Base-by-base conservation (phyloP, 2,888 invertebrate species). In the Hypomecis atomaria region DNA sequence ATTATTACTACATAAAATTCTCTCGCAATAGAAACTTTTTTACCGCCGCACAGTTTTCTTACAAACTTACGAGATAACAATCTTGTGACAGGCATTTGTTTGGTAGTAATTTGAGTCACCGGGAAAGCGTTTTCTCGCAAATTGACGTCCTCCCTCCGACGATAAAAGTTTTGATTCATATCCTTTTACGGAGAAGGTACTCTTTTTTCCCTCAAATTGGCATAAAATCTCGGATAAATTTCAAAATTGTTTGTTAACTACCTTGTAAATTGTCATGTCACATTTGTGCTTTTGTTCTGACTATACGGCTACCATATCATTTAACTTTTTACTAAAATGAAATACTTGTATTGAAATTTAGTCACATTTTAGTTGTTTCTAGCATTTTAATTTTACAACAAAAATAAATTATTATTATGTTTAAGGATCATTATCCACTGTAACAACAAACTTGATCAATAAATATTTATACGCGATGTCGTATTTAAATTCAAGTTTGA, bases 151-250 rank as follows among this genome's bases (percentile, higher is more conserved):
- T 84, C 85, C 78, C 78, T 81, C 78, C 74, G 79, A 73, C 80
- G 76, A 81, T 78, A 84, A 87, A 90, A 90, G 82, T 89, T 88
- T 87, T 84, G 82, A 84, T 85, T 88, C 78, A 83, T 82, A 78
- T 83, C 78, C 76, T 73, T 77, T 78, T 76, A 72, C 69, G 66
- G 65, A 69, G 59, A 72, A 66, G 23, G 54, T 53, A 34, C 13
- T 74, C 45, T 52, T 11, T 45, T 10, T 58, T 56, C 40, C 36
- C 11, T 13, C 40, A 45, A 50, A 60, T 54, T 58, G 53, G 13
- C 36, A 33, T 33, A 38, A 50, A 54, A 56, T 33, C 33, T 49
- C 6, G 42, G 58, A 53, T 57, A 64, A 23, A 23, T 23, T 23
- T 23, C 23, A 23, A 23, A 23, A 23, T 23, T 3, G 23, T 23